phyloP scores from a whole-genome alignment of 2,797 vertebrate genomes.

The Harpagifer antarcticus region DNA sequence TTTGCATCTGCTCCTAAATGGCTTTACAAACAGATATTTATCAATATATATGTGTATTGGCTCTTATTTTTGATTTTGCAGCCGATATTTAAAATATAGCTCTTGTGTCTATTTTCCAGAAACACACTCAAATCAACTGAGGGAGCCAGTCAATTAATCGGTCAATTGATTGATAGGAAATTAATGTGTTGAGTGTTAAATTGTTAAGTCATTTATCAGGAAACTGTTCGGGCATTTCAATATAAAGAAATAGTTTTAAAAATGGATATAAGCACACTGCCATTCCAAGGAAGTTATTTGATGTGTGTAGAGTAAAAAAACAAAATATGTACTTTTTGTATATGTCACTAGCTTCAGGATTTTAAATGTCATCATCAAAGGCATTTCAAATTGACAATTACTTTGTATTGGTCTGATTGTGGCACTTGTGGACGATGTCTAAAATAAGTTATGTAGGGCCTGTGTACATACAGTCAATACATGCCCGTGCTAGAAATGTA shows the following conservation, averaged over 20 bases:
- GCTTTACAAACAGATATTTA: not conserved
- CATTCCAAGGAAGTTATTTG: not conserved
- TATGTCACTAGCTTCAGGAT: not conserved
- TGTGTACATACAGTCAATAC: not conserved
- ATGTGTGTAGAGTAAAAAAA: not conserved
- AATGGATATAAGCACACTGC: not conserved
- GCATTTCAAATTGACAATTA: constrained; percentile 2
- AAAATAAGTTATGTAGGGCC: not conserved
- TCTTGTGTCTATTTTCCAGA: not conserved
- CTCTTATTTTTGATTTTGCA: not conserved
- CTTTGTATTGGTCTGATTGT: constrained; percentile 19
- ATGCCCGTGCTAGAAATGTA: not conserved
- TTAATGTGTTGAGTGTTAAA: not conserved
- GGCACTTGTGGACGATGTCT: not conserved
- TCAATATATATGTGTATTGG: not conserved
- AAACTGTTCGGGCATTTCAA: too few species aligned
- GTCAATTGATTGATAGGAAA: not conserved
- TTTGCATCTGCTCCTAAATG: constrained; percentile 6
- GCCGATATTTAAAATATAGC: not conserved
- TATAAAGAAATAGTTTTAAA: not conserved
- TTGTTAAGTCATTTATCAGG: not conserved
- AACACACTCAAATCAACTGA: not conserved
- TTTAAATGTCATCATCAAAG: constrained; percentile 4
- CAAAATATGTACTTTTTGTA: not conserved
- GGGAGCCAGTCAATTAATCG: not conserved